A percentile compares a stretch with the other conserved stretches of the same genome.
Evolutionary conservation across 2,797 vertebrate species (phyloP).

Genomic region (Gadopsis marmoratus): DNA sequence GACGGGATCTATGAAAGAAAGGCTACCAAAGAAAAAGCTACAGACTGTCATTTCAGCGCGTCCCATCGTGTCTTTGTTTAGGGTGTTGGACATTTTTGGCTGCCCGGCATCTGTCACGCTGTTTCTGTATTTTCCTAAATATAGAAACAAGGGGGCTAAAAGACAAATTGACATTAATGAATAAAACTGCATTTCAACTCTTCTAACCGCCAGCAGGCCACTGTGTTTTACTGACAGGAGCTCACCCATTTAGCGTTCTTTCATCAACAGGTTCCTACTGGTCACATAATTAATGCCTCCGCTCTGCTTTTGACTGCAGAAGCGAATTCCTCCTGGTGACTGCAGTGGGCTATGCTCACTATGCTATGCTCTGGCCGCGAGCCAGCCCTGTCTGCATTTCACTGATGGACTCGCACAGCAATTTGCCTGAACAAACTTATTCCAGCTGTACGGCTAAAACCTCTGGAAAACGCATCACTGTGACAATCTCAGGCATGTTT

Average conservation of each 20-base stretch:
- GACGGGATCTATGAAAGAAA: not conserved
- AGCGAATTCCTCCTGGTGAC: conserved; percentile 64
- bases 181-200: not conserved
- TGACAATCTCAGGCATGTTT: conserved; percentile 74
- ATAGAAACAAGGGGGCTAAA: not conserved
- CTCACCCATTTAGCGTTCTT: conserved; percentile 45
- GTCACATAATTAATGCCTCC: conserved; percentile 59
- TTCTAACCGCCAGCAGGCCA: not conserved
- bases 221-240: conserved; percentile 51
- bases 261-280: conserved; percentile 73
- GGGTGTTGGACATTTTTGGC: no score
- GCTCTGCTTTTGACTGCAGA: conserved; percentile 37
- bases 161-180: not conserved
- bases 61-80: not conserved
- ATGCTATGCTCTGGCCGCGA: conserved; percentile 59
- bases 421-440: conserved; percentile 79
- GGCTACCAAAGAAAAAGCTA: not conserved
- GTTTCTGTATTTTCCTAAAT: not conserved
- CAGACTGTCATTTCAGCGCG: no score
- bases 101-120: not conserved
- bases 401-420: conserved; percentile 70
- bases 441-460: conserved; percentile 70
- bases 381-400: conserved; percentile 72
- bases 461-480: conserved; percentile 76
- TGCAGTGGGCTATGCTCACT: conserved; percentile 62